A percentile compares a stretch with the other conserved stretches of the same genome.
Evolutionary conservation across 2,888 invertebrate species (phyloP).

Genomic region (Argyresthia albistria): DNA sequence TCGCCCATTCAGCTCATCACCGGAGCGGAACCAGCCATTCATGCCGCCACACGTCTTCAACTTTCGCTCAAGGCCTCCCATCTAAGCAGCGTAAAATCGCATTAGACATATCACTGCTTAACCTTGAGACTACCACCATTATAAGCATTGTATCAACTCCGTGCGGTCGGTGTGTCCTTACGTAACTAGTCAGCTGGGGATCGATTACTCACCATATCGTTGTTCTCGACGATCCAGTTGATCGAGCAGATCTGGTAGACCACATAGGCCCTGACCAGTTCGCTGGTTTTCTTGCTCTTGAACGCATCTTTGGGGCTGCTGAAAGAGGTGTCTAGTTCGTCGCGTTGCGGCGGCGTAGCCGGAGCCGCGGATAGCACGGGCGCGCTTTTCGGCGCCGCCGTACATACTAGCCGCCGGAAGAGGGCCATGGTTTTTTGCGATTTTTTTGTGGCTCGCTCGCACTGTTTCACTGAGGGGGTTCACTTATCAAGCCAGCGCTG

Average conservation of each 20-base stretch:
- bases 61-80: too few relatives aligned
- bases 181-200: conserved; percentile 39
- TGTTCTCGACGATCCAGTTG: conserved; percentile 91
- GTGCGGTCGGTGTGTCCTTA: conserved; percentile 22
- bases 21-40: not conserved
- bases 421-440: conserved; percentile 40
- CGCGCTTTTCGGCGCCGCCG: conserved; percentile 42
- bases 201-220: conserved; percentile 84
- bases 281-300: conserved; percentile 95
- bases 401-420: conserved; percentile 46
- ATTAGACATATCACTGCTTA: not conserved
- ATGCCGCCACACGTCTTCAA: not conserved
- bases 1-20: conserved; percentile 1
- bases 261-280: conserved; percentile 90
- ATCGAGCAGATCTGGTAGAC: conserved; percentile 94
- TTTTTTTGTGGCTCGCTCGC: conserved; percentile 10
- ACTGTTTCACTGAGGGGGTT: conserved; percentile 27
- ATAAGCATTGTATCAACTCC: not conserved
- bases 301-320: conserved; percentile 92
- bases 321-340: conserved; percentile 89
- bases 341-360: conserved; percentile 41
- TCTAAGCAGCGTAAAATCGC: not conserved
- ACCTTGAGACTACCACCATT: not conserved
- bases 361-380: conserved; percentile 40
- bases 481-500: conserved; percentile 17